Evolutionary conservation across 2,797 vertebrate genomes (phyloP).

Genomic region (Pangasius sanitwongsei): DNA sequence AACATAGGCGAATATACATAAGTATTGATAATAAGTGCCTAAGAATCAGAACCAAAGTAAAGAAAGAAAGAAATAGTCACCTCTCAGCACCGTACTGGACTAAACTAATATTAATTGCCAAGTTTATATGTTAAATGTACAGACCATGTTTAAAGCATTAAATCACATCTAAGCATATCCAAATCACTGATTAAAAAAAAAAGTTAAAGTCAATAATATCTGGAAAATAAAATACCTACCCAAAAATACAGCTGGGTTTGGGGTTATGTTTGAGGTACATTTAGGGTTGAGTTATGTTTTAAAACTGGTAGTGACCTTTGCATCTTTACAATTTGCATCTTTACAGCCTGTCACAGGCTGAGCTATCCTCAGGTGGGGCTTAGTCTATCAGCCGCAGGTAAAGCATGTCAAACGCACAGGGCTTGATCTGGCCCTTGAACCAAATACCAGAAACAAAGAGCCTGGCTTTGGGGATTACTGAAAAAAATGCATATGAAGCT

Average conservation of each 20-base stretch:
- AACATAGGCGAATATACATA: background rate
- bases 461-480: constrained; percentile 50
- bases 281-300: background rate
- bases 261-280: background rate
- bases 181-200: background rate
- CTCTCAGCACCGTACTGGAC: background rate
- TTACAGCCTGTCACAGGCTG: background rate
- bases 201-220: background rate
- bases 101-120: background rate
- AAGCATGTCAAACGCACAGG: constrained; percentile 20
- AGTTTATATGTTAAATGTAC: background rate
- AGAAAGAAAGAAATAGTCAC: background rate
- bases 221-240: background rate
- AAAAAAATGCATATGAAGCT: background rate
- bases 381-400: constrained; percentile 22
- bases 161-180: background rate
- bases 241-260: background rate
- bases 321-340: background rate
- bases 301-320: background rate
- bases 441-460: constrained; percentile 44
- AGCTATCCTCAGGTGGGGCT: constrained; percentile 33
- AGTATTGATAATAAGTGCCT: background rate
- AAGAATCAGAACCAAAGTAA: background rate
- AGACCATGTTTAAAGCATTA: background rate
- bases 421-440: constrained; percentile 41